Evolutionary conservation across 2,113 vertebrate species (phyloP), one percentile per base, ranked within the genome.

Genomic region (Petrocephalus zakoni): DNA sequence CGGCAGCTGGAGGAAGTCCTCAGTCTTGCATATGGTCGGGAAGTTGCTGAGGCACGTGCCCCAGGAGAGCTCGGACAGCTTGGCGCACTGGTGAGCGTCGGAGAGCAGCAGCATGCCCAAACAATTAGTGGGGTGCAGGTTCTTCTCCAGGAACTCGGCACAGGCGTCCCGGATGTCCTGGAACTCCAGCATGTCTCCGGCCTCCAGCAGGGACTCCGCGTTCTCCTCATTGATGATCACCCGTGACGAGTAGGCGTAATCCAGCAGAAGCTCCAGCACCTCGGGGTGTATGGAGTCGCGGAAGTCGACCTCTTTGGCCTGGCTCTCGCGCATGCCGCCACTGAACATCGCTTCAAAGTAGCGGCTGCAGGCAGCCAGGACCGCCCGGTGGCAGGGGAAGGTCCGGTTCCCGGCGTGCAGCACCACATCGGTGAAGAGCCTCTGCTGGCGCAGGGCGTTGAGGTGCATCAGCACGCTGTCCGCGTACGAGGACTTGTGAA

Each of bases 341-440:
- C 95, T 96, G 91, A 97, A 97, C 96, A 97, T 97, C 87, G 96
- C 96, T 92, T 97, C 96, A 19, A 97, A 97, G 91, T 97, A 97
- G 52, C 96, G 95, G 91, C 96, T 97, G 92, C 96, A 97, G 52
- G 96, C 96, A 0, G 96, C 96, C 90, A 97, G 93, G 87, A 97
- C 96, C 0, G 95, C 96, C 0, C 96, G 95, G 51, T 97, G 96
- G 91, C 96, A 97, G 5, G 95, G 96, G 90, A 97, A 97, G 34
- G 95, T 94, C 29, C 95, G 95, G 89, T 90, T 95, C 4, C 96
- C 96, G 0, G 96, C 96, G 4, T 95, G 95, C 4, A 97, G 95
- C 81, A 96, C 91, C 49, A 96, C 96, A 0, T 97, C 96, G 0
- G 96, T 97, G 94, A 97, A 97, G 10, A 96, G 96, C 42, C 92